A percentile compares a stretch with the other conserved stretches of the same genome.
phyloP scores from a whole-genome alignment of 2,797 vertebrate species.

The Aphelocoma californica region DNA sequence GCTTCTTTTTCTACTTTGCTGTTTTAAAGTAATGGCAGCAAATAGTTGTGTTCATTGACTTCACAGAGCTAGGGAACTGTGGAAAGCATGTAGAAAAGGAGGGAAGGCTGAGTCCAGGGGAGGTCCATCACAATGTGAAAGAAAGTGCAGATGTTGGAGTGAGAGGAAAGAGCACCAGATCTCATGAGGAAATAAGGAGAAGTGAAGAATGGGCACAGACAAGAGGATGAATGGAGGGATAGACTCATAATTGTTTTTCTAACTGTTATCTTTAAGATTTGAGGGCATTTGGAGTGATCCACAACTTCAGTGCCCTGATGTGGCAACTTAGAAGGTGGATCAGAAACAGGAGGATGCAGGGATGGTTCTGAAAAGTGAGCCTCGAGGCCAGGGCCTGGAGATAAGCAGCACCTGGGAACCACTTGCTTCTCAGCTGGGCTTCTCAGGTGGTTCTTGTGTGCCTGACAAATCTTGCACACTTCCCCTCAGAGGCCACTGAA shows the following conservation, averaged over 20 bases:
- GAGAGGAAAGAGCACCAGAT: neutral
- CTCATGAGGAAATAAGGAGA: neutral
- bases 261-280: neutral
- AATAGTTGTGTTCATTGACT: neutral
- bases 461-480: neutral
- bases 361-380: neutral
- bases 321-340: neutral
- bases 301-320: neutral
- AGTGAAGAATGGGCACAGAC: neutral
- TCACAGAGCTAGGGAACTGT: neutral
- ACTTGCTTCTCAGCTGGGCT: neutral
- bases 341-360: neutral
- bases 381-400: neutral
- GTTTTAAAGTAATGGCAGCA: neutral
- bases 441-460: neutral
- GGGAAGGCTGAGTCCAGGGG: neutral
- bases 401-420: neutral
- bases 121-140: neutral
- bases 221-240: neutral
- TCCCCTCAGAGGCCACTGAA: neutral
- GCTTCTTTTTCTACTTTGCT: neutral
- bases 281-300: neutral
- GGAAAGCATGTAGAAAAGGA: neutral
- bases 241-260: neutral
- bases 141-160: neutral